Evolutionary conservation across 2,113 vertebrate genomes (phyloP), one percentile per base, ranked within the genome.

Genomic region (Panthera leo): DNA sequence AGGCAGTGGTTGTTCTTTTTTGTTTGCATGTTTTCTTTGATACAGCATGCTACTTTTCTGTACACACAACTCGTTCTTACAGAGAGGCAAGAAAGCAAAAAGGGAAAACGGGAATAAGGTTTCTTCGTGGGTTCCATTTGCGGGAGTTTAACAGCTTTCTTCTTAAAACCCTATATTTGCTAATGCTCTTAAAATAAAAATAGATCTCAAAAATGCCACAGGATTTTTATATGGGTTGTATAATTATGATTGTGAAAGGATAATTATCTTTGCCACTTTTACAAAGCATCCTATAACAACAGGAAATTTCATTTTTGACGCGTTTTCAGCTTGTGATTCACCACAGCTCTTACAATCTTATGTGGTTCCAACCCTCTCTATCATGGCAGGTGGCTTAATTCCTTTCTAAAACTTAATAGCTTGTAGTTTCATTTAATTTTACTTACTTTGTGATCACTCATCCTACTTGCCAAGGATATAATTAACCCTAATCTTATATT

Each of bases 151-250:
- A 70, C 9, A 82, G 58, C 4, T 48, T 51, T 96, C 65, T 73
- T 83, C 84, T 82, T 71, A 85, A 90, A 97, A 85, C 39, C 18
- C 15, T 91, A 0, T 93, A 90, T 93, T 94, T 97, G 78, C 27
- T 92, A 90, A 85, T 15, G 42, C 31, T 92, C 25, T 93, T 85
- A 96, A 61, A 86, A 95, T 86, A 89, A 91, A 89, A 95, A 88
- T 21, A 73, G 82, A 65, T 39, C 75, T 96, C 21, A 71, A 85
- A 91, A 86, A 80, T 53, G 58, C 48, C 88, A 80, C 48, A 9
- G 9, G 80, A 96, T 88, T 94, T 95, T 95, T 68, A 45, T 55
- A 80, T 80, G 34, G 6, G n/a, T 76, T 93, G 86, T 91, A 51
- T 31, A 85, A 82, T 85, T 36, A 65, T 48, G 29, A 78, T 48